Evolutionary conservation across 2,888 invertebrate genomes (phyloP), one percentile per base, ranked within the genome.

Genomic region (Campaea margaritaria): DNA sequence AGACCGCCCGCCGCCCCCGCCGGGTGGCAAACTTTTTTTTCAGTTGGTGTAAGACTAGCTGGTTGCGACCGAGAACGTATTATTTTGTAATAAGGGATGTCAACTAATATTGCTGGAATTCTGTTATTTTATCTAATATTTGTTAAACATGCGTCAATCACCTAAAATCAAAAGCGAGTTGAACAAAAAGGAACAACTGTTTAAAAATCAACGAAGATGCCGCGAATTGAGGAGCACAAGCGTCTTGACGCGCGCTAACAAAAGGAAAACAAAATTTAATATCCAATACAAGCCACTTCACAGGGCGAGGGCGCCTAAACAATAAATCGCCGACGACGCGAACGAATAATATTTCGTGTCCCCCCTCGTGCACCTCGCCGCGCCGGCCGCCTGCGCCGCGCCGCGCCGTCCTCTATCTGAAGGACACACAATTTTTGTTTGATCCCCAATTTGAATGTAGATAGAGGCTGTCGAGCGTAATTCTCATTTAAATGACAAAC

Each of bases 371-470:
- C n/a, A 5, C 46, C 21, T 13, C 57, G 14, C 10, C 42, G 21
- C 50, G 21, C 38, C 8, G n/a, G n/a, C n/a, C n/a, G n/a, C 50
- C 0, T 31, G 14, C 14, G 31, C 12, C 46, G 14, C 38, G 4
- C 47, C 43, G 4, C 45, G 7, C 12, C 44, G 10, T 31, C 39
- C 44, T 38, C 45, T 27, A 53, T 42, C 50, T 64, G 51, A 67
- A 68, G 60, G 70, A 66, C 64, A 62, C 70, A 61, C 70, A 70
- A 78, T 81, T 79, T 82, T 81, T 78, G 78, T 82, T 83, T 81
- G 81, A 84, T 81, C 81, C 79, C 65, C 74, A 81, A 83, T 85
- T 83, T 81, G 73, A 79, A 83, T 83, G 77, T 74, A 80, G 77
- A 82, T 81, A 69, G 72, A 74, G 70, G 65, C 65, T 72, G 67